phyloP scores from a whole-genome alignment of 1,140 invertebrate species.

The Popillia japonica region DNA sequence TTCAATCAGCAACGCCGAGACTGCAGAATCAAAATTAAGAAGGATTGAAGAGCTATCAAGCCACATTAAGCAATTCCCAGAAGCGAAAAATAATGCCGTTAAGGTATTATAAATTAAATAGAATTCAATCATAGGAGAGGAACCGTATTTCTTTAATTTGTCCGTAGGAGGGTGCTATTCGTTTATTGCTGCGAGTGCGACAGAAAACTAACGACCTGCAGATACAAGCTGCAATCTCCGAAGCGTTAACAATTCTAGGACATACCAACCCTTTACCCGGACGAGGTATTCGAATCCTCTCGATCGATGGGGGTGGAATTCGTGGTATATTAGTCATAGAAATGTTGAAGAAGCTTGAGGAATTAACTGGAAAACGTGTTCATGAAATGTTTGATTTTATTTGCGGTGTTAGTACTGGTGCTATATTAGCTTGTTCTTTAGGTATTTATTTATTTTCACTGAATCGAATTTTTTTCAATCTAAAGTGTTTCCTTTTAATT shows the following conservation, averaged over 20 bases:
- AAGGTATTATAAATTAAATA: slow-evolving; percentile 73
- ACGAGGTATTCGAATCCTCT: slow-evolving; percentile 81
- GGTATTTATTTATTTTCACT: too few relatives aligned
- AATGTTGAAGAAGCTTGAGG: slow-evolving; percentile 80
- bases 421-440: slow-evolving; percentile 75
- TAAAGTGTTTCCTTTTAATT: slow-evolving; percentile 58
- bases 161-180: slow-evolving; percentile 70
- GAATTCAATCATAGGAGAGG: too few relatives aligned
- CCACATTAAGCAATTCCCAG: slow-evolving; percentile 76
- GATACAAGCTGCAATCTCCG: slow-evolving; percentile 62
- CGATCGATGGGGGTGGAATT: slow-evolving; percentile 91
- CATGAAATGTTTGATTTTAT: slow-evolving; percentile 88
- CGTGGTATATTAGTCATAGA: slow-evolving; percentile 84
- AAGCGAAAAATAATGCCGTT: slow-evolving; percentile 74
- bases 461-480: too few relatives aligned
- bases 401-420: slow-evolving; percentile 91
- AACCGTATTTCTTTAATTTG: too few relatives aligned
- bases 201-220: slow-evolving; percentile 60
- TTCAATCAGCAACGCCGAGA: slow-evolving; percentile 69
- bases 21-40: slow-evolving; percentile 65
- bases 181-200: slow-evolving; percentile 66
- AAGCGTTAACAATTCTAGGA: slow-evolving; percentile 79
- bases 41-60: slow-evolving; percentile 71
- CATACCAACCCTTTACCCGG: slow-evolving; percentile 74
- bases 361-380: slow-evolving; percentile 71